phyloP scores from a whole-genome alignment of 2,888 invertebrate species.

The Flabesymbios commensalis region DNA sequence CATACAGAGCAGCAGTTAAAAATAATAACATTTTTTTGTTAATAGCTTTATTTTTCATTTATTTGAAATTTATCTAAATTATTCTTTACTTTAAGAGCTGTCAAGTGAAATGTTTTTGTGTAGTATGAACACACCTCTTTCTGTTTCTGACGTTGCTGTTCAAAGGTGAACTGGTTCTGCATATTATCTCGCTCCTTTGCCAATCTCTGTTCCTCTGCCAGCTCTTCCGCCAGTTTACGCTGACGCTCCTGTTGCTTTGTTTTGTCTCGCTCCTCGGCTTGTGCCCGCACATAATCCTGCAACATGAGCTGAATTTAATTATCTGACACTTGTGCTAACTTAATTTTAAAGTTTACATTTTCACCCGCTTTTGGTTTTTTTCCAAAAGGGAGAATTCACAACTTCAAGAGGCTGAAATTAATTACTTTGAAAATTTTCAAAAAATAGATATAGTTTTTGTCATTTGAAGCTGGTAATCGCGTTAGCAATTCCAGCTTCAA shows the following conservation, averaged over 20 bases:
- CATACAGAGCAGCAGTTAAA: too few relatives aligned
- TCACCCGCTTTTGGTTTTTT: too few relatives aligned
- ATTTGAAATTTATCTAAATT: too few relatives aligned
- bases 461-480: too few relatives aligned
- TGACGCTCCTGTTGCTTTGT: constrained; percentile 19
- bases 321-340: neutral
- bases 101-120: neutral
- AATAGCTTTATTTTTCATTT: too few relatives aligned
- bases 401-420: too few relatives aligned
- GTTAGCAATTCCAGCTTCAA: too few relatives aligned
- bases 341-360: neutral
- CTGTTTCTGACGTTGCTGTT: constrained; percentile 65
- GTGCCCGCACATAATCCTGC: constrained; percentile 23
- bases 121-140: constrained; percentile 20
- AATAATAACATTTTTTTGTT: too few relatives aligned
- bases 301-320: neutral
- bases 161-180: constrained; percentile 72
- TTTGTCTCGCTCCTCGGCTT: constrained; percentile 24
- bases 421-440: too few relatives aligned
- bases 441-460: too few relatives aligned
- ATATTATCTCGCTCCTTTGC: constrained; percentile 80
- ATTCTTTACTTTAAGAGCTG: too few relatives aligned
- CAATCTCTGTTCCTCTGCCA: constrained; percentile 78
- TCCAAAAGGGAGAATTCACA: too few relatives aligned
- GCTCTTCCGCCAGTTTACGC: constrained; percentile 72